A percentile compares a stretch with the other conserved stretches of the same genome.
phyloP scores from a whole-genome alignment of 2,113 vertebrate genomes.

The Trogon surrucura region DNA sequence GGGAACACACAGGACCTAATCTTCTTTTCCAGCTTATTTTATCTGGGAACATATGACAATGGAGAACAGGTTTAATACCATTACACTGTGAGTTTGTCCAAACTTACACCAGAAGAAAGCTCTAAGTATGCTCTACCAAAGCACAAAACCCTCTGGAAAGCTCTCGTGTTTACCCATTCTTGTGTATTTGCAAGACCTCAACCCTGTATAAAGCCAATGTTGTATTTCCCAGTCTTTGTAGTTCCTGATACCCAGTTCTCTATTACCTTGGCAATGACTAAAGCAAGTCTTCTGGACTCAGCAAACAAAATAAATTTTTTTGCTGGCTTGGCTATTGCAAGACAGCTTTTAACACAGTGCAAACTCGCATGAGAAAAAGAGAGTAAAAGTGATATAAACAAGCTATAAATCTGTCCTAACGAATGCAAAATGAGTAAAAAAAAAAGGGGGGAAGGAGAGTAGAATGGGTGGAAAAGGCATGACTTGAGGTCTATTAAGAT shows the following conservation, averaged over 20 bases:
- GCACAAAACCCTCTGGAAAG: neutral
- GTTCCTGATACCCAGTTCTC: neutral
- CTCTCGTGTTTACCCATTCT: neutral
- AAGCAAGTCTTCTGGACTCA: neutral
- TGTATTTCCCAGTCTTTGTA: accelerated
- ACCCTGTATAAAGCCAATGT: neutral
- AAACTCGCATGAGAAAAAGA: neutral
- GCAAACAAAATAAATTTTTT: neutral
- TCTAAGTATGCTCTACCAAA: neutral
- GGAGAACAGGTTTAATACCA: neutral
- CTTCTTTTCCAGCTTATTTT: neutral
- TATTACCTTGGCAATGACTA: neutral
- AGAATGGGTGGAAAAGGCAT: neutral
- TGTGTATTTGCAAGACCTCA: neutral
- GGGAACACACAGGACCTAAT: neutral
- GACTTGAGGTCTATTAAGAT: neutral
- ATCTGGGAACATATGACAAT: neutral
- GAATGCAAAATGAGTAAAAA: neutral
- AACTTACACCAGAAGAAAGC: neutral
- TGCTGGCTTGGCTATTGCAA: neutral
- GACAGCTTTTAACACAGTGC: neutral
- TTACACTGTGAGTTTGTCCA: neutral
- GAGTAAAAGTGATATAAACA: neutral
- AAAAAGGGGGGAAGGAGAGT: neutral
- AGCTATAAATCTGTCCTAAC: neutral